Percentiles rank a stretch among this genome's conserved stretches.
These are phyloP conservation scores for Calliopsis andreniformis DNA, from an alignment of 1,140 invertebrate genomes.

Conservation along the genomic window DNA sequence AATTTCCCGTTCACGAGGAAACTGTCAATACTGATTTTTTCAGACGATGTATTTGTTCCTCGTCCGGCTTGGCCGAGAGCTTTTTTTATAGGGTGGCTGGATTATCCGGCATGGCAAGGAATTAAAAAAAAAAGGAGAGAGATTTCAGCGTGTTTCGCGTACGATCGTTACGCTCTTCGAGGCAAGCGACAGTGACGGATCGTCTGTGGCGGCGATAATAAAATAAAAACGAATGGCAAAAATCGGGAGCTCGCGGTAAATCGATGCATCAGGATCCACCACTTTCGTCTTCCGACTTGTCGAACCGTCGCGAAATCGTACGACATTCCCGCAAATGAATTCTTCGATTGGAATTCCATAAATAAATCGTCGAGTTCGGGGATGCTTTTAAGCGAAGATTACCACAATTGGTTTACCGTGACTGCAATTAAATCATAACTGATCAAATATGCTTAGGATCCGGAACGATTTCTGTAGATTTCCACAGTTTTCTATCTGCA, in stretches of 20 bases:
- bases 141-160: conserved; percentile 38
- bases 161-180: conserved; percentile 39
- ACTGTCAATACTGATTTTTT: conserved; percentile 11
- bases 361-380: neutral
- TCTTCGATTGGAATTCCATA: neutral
- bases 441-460: neutral
- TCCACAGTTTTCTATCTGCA: neutral
- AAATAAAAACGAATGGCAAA: conserved; percentile 55
- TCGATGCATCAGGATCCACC: conserved; percentile 32
- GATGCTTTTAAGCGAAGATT: neutral
- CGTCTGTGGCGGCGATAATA: conserved; percentile 45
- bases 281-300: neutral
- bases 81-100: neutral
- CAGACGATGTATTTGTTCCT: neutral
- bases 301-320: neutral
- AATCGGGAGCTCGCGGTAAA: conserved; percentile 31
- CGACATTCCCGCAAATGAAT: neutral
- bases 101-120: conserved; percentile 9
- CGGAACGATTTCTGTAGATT: neutral
- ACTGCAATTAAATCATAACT: neutral
- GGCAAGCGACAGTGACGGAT: conserved; percentile 54
- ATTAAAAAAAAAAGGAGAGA: conserved; percentile 19
- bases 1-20: neutral
- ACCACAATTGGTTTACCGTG: neutral
- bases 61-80: neutral